phyloP scores from a whole-genome alignment of 2,113 vertebrate species.

The Myocastor coypus region DNA sequence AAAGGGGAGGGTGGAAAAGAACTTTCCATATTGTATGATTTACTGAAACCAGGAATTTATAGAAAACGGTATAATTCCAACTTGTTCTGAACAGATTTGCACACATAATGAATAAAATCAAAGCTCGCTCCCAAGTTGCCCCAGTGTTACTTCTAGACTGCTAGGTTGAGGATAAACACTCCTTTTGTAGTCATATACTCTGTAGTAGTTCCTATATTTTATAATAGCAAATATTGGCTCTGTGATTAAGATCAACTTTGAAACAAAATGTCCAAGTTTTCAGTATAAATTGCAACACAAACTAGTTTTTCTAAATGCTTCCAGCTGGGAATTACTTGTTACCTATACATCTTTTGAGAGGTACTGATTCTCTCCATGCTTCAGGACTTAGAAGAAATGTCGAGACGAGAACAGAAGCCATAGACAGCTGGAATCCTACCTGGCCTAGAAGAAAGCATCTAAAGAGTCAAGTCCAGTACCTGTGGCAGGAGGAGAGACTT shows the following conservation, averaged over 20 bases:
- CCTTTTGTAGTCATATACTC: not conserved
- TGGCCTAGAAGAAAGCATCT: not conserved
- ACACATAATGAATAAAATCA: not conserved
- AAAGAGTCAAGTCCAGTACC: not conserved
- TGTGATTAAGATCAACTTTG: slow-evolving; percentile 14
- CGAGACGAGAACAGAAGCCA: not conserved
- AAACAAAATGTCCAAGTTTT: not conserved
- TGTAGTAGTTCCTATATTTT: not conserved
- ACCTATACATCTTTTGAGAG: not conserved
- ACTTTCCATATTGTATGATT: not conserved
- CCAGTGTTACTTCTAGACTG: not conserved
- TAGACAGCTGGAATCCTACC: not conserved
- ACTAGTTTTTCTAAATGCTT: not conserved
- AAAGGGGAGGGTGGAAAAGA: not conserved
- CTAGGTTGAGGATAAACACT: not conserved
- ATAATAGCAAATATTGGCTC: not conserved
- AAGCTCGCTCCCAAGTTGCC: not conserved
- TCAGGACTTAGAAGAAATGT: not conserved
- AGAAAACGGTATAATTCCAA: not conserved
- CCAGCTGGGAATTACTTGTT: not conserved
- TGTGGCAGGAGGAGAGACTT: not conserved
- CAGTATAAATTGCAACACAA: not conserved
- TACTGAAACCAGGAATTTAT: not conserved
- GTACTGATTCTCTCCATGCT: not conserved
- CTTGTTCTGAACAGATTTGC: not conserved